Evolutionary conservation across 2,797 vertebrate genomes (phyloP).

Genomic region (Pangasius krempfi): DNA sequence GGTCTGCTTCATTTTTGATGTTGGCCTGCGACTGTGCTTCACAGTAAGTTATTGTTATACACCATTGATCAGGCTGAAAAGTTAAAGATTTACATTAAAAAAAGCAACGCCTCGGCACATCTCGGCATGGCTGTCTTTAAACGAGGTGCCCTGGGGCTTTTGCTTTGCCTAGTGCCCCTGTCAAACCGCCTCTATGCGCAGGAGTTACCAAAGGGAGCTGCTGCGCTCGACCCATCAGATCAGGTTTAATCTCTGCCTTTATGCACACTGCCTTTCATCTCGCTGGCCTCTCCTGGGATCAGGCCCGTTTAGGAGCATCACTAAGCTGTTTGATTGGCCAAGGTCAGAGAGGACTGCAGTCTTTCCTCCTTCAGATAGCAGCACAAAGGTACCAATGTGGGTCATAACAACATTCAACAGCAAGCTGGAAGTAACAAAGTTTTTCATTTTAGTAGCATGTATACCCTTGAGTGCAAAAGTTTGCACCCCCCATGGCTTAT

Average conservation of each 20-base stretch:
- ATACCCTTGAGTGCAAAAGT: neutral
- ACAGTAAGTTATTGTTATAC: slow-evolving; percentile 46
- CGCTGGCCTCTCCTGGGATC: slow-evolving; percentile 34
- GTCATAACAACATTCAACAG: slow-evolving; percentile 20
- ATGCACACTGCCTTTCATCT: slow-evolving; percentile 51
- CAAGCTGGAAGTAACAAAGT: slow-evolving; percentile 6
- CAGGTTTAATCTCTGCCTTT: slow-evolving; percentile 54
- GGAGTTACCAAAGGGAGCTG: slow-evolving; percentile 44
- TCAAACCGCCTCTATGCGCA: slow-evolving; percentile 49
- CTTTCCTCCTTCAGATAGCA: slow-evolving; percentile 10
- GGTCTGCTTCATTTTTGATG: neutral
- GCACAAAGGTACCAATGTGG: slow-evolving; percentile 28
- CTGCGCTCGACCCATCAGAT: slow-evolving; percentile 53
- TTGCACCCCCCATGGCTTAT: neutral
- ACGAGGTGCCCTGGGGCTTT: slow-evolving; percentile 47
- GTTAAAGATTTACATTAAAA: slow-evolving; percentile 46
- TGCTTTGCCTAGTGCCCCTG: slow-evolving; percentile 42
- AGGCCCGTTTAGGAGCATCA: slow-evolving; percentile 32
- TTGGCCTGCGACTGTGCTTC: slow-evolving; percentile 6
- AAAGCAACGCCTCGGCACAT: slow-evolving; percentile 19
- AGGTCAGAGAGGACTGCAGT: slow-evolving; percentile 50
- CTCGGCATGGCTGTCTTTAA: slow-evolving; percentile 43
- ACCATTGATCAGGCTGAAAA: slow-evolving; percentile 51
- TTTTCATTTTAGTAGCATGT: neutral
- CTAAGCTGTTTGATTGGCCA: slow-evolving; percentile 33